Evolutionary conservation across 2,888 invertebrate genomes (phyloP), one percentile per base, ranked within the genome.

Genomic region (Clunio marinus): DNA sequence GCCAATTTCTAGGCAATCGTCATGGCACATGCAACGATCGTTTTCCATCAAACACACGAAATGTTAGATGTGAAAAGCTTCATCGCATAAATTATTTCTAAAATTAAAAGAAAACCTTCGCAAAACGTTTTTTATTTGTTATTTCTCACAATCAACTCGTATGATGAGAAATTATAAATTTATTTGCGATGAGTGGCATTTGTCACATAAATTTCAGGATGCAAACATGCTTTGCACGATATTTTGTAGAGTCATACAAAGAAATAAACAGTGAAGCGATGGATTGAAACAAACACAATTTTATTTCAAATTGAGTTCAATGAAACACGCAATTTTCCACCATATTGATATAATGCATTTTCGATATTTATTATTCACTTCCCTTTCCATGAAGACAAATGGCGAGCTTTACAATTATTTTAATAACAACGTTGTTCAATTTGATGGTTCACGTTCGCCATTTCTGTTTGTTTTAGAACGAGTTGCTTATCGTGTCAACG

Each of bases 361-460:
- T n/a, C n/a, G n/a, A n/a, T n/a, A n/a, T n/a, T n/a, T n/a, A n/a
- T 8, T 32, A 4, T 8, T 41, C 41, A 8, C 10, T 8, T 13
- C 41, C 10, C 15, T 7, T 3, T 22, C 24, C 4, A 5, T 51
- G 17, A 22, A 17, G 20, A 51, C 22, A 51, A 51, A 51, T 51
- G 51, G 51, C 51, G 17, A 20, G n/a, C 41, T 41, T 32, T 51
- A 13, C 51, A 51, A 51, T 51, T 51, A 51, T 51, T 51, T 51
- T 51, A 51, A 51, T 51, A 17, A 20, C 51, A 51, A 20, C 20
- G 4, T 51, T 41, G 41, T 41, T 51, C 20, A 5, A 7, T 17
- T 51, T 13, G 45, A 45, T 17, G 51, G 20, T 22, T 51, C 8
- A 8, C 8, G 32, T 7, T 41, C 15, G 41, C 51, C 20, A 51